Evolutionary conservation across 2,797 vertebrate genomes (phyloP).

Genomic region (Vireo griseus): DNA sequence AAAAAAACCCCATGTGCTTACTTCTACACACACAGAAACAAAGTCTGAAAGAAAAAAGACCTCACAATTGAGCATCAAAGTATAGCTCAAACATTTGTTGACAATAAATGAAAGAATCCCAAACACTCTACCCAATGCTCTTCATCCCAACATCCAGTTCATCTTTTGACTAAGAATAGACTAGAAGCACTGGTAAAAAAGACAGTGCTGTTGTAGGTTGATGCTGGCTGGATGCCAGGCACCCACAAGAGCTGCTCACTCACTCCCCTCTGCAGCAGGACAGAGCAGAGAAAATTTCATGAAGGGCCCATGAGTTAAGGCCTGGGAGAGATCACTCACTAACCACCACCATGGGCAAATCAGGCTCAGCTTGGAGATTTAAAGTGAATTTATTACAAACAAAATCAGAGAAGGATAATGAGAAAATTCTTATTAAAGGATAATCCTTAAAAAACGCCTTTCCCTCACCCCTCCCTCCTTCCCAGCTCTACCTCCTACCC

Average conservation of each 20-base stretch:
- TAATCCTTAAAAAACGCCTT: not conserved
- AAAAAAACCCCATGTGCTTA: fast-evolving
- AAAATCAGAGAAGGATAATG: not conserved
- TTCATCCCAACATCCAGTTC: not conserved
- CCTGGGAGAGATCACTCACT: fast-evolving
- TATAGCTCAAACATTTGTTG: not conserved
- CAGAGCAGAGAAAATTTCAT: no score
- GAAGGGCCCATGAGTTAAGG: not conserved
- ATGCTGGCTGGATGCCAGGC: not conserved
- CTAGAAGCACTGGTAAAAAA: not conserved
- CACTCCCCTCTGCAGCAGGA: not conserved
- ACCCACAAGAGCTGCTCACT: not conserved
- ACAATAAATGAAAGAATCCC: not conserved
- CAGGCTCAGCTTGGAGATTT: not conserved
- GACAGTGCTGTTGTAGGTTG: not conserved
- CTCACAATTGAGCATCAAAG: not conserved
- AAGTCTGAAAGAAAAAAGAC: not conserved
- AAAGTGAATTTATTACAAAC: not conserved
- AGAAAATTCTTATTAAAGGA: not conserved
- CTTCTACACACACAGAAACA: not conserved
- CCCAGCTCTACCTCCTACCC: not conserved
- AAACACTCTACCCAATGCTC: not conserved
- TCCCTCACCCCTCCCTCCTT: not conserved
- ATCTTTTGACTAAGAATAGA: not conserved
- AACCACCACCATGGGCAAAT: not conserved